Evolutionary conservation across 2,888 invertebrate genomes (phyloP).

Genomic region (Idaea straminata): DNA sequence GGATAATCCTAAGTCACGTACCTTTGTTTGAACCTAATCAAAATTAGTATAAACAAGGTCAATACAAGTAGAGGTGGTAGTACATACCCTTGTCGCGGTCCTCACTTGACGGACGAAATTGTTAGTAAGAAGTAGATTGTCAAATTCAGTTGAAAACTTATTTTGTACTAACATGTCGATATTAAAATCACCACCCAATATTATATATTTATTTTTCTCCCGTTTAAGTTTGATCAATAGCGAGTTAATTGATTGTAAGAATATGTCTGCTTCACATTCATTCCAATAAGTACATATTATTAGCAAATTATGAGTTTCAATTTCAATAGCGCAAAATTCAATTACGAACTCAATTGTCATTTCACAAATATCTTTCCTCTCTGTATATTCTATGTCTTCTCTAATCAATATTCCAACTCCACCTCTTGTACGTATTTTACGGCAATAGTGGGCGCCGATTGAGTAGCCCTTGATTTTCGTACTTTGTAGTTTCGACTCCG

Average conservation of each 20-base stretch:
- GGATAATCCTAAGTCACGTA: neutral
- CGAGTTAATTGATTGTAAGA: neutral
- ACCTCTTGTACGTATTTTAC: constrained; percentile 3
- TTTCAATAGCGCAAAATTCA: neutral
- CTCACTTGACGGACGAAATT: too few species aligned
- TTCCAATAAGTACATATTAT: neutral
- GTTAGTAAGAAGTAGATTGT: too few species aligned
- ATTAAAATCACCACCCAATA: neutral
- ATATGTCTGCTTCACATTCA: neutral
- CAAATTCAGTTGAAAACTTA: too few species aligned
- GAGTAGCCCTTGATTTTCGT: neutral
- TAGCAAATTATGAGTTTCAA: neutral
- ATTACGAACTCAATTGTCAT: neutral
- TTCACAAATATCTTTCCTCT: neutral
- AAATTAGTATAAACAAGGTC: neutral
- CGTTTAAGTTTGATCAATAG: neutral
- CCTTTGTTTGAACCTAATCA: neutral
- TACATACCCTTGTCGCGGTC: too few species aligned
- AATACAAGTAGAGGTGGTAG: too few species aligned
- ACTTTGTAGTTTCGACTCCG: neutral
- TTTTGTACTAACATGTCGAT: too few species aligned
- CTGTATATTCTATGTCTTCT: constrained; percentile 3
- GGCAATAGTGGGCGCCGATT: neutral
- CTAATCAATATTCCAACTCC: constrained; percentile 3
- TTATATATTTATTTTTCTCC: neutral